Conservation (phyloP, 2,113 vertebrate genomes). For the Petromus typicus region DNA sequence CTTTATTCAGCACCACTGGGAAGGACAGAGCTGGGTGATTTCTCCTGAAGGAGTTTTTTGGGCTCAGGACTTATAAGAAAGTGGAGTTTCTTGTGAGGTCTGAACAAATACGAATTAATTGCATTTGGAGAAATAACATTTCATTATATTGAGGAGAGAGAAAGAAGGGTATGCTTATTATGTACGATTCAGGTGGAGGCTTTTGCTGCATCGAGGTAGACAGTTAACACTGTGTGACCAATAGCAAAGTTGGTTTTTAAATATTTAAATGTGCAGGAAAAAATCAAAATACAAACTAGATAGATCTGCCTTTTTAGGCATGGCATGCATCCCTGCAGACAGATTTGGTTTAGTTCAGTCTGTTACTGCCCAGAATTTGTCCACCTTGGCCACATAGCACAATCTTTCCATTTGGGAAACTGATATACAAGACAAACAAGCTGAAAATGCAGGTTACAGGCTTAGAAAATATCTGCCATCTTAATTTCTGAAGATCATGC, state of each 20-base stretch:
- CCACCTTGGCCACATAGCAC: not conserved
- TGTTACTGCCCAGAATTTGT: not conserved
- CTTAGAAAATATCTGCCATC: not conserved
- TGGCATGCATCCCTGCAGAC: not conserved
- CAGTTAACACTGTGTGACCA: not conserved
- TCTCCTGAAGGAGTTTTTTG: not conserved
- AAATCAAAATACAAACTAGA: not conserved
- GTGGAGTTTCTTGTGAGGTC: not conserved
- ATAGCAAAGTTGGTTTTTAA: not conserved
- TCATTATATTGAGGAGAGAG: not conserved
- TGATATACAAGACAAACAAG: not conserved
- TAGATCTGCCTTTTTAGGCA: not conserved
- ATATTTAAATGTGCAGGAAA: not conserved
- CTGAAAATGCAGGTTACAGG: not conserved
- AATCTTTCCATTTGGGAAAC: not conserved
- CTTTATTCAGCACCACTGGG: not conserved
- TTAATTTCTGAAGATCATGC: not conserved
- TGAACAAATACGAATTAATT: constrained; percentile 7
- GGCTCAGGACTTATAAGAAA: not conserved
- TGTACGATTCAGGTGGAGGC: not conserved
- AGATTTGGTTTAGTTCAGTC: not conserved
- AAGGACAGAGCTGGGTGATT: not conserved
- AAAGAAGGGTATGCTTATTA: not conserved
- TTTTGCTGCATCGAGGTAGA: not conserved
- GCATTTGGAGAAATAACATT: not conserved